Percentiles rank a stretch among this genome's conserved stretches.
These are phyloP conservation scores for Dinoponera quadriceps DNA, from an alignment of 1,140 invertebrate species.

Conservation along the genomic window DNA sequence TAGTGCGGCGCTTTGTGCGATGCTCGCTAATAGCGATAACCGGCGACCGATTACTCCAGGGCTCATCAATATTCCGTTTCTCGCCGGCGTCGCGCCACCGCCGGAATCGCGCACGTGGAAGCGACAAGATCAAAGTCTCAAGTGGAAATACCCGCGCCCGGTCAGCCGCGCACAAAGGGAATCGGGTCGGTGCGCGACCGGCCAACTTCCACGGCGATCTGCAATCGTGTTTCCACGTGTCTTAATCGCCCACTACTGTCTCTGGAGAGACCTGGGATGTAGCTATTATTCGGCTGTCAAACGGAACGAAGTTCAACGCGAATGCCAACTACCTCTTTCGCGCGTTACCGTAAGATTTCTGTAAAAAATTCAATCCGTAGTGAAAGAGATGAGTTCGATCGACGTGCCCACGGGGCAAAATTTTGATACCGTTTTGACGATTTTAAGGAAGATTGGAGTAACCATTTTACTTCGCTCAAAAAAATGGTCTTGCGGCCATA, in stretches of 20 bases:
- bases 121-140: slow-evolving; percentile 61
- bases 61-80: slow-evolving; percentile 65
- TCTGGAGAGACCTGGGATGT: neutral
- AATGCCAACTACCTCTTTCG: no score
- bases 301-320: no score
- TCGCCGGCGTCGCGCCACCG: slow-evolving; percentile 13
- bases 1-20: slow-evolving; percentile 58
- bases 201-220: no score
- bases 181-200: slow-evolving; percentile 37
- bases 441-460: no score
- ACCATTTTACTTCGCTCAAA: no score
- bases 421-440: no score
- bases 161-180: slow-evolving; percentile 44
- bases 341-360: no score
- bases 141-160: slow-evolving; percentile 46
- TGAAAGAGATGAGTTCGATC: no score
- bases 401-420: no score
- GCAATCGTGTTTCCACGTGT: neutral
- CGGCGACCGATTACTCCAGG: slow-evolving; percentile 50
- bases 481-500: no score
- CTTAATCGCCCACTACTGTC: neutral
- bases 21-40: slow-evolving; percentile 64
- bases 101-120: slow-evolving; percentile 35
- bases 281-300: no score
- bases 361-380: no score